phyloP scores from a whole-genome alignment of 2,113 vertebrate species.

The Spheniscus mendiculus region DNA sequence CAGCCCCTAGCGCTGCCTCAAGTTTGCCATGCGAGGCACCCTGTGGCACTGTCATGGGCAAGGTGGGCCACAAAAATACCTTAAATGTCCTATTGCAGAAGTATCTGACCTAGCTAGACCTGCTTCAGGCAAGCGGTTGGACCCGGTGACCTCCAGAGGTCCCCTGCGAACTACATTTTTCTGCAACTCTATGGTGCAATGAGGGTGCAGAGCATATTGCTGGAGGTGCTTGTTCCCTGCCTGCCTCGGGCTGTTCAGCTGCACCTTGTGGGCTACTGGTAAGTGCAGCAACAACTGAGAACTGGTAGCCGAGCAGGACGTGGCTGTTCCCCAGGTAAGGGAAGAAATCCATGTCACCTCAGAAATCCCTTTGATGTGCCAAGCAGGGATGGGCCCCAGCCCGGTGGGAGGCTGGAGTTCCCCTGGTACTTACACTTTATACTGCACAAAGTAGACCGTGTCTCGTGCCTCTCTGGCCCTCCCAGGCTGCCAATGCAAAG shows the following conservation, averaged over 20 bases:
- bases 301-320: background rate
- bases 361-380: background rate
- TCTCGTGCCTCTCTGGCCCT: background rate
- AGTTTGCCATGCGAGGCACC: background rate
- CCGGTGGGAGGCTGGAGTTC: rapidly evolving
- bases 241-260: background rate
- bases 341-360: background rate
- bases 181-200: background rate
- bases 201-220: background rate
- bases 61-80: background rate
- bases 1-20: background rate
- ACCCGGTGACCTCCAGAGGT: background rate
- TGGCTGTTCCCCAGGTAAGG: background rate
- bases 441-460: constrained; percentile 72
- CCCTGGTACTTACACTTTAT: constrained; percentile 71
- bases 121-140: background rate
- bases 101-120: background rate
- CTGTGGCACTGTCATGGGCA: rapidly evolving
- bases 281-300: background rate
- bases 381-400: background rate
- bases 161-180: background rate
- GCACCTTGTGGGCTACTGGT: background rate
- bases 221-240: background rate
- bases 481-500: constrained; percentile 72
- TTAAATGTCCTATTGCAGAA: background rate